Evolutionary conservation across 1,140 invertebrate genomes (phyloP), one percentile per base, ranked within the genome.

Genomic region (Solen grandis): DNA sequence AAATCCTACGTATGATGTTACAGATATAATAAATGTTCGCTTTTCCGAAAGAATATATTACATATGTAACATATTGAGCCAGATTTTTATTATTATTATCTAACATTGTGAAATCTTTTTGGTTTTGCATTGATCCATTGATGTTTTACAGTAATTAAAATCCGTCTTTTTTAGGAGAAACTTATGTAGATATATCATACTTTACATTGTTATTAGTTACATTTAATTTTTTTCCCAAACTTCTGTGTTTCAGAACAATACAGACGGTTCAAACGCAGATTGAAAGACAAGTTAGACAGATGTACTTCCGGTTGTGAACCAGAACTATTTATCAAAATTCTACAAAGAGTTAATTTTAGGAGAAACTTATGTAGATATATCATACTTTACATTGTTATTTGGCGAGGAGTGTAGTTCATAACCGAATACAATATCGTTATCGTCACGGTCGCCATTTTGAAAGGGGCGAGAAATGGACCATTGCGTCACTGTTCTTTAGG

Each of bases 161-260:
- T 54, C 52, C 27, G 52, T 54, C 27, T 54, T 4, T 54, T 22
- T 54, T 25, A 19, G 2, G n/a, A 54, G 27, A 54, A 1, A 52
- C 13, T 14, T 59, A 59, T 59, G 8, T 29, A 59, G 25, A 59
- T 59, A 8, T 13, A 8, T 59, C 13, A 31, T 13, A 33, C 31
- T 65, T 65, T 13, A 27, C 22, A 36, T 33, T 13, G 13, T 19
- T 14, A n/a, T 5, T 68, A 41, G 22, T 22, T 68, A 19, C 4
- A 25, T 41, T 5, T 70, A 46, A 10, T 33, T 52, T 73, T 36
- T 60, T 38, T 27, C 29, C 14, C n/a, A n/a, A n/a, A n/a, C n/a
- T n/a, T n/a, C n/a, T n/a, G n/a, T n/a, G n/a, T 78, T 78, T 57
- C 65, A 78, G 75, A 60, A 33, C 75, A 78, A 27, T 78, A 78